A percentile compares a stretch with the other conserved stretches of the same genome.
Conservation (phyloP, 2,888 invertebrate species). For the Podabrus alpinus region DNA sequence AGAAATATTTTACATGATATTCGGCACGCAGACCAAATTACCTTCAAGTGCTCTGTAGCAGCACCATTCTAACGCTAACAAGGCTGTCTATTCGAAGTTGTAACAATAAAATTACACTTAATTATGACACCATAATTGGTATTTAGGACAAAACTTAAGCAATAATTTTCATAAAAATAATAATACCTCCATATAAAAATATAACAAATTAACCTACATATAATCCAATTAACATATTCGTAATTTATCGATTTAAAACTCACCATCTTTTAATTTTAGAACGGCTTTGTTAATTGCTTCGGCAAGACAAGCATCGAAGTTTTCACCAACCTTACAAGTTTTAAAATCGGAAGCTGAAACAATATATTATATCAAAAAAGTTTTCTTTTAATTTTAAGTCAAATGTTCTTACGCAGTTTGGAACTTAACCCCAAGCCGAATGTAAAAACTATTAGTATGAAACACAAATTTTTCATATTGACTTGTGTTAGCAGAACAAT, state of each 20-base stretch:
- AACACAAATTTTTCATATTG: neutral
- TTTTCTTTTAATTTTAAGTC: neutral
- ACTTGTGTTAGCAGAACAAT: neutral
- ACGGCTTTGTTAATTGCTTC: slow-evolving; percentile 64
- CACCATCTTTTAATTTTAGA: slow-evolving; percentile 63
- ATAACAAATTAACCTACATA: neutral
- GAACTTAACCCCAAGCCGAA: neutral
- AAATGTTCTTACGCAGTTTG: neutral
- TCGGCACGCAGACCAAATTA: neutral
- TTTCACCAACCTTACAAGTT: slow-evolving; percentile 61
- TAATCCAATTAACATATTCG: neutral
- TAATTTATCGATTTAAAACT: slow-evolving; percentile 27
- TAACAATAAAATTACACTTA: neutral
- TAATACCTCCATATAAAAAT: neutral
- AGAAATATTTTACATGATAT: too few relatives aligned
- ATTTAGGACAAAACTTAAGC: neutral
- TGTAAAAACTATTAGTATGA: neutral
- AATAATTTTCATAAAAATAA: neutral
- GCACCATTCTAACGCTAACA: neutral
- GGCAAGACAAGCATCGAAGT: slow-evolving; percentile 63
- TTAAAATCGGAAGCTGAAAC: slow-evolving; percentile 54
- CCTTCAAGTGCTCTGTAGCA: neutral
- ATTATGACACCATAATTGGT: neutral
- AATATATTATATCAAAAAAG: neutral
- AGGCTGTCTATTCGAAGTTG: neutral